Evolutionary conservation across 64 coral and sea anemone genomes (phyloP), one percentile per base, ranked within the genome.

Genomic region (Actinia equina): DNA sequence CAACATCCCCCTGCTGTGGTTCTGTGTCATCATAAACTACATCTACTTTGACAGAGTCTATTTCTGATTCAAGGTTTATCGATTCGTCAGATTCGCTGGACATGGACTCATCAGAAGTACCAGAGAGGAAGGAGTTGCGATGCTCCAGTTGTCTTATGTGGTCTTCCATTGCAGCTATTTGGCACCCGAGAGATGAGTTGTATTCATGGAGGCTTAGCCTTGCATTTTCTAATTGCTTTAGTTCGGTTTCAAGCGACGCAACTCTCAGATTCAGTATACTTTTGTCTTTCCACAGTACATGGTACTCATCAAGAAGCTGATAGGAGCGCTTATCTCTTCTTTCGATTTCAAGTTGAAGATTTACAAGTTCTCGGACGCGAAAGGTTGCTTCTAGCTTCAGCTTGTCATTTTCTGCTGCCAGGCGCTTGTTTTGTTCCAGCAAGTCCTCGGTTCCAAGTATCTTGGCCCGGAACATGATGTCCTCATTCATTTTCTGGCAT

Each of bases 241-340:
- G 69, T 10, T 74, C 69, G 11, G 69, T 23, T 74, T 74, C 69
- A 30, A 74, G 69, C 69, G 69, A 0, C 13, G 7, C 69, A 74
- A 74, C 27, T 26, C 25, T 26, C 25, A 74, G 9, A 15, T n/a
- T 26, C 69, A 74, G 3, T 25, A 6, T 13, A 74, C 22, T 81
- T 14, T 22, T 46, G 16, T 81, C 78, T 49, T 14, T 81, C 78
- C 78, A 81, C 16, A 81, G 16, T 23, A 49, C 49, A n/a, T 81
- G 78, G 78, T 81, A 81, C 43, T 81, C 78, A 81, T 81, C 78
- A 52, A 81, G 78, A 44, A 81, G 43, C 15, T 81, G 16, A 23
- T 30, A 81, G 78, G 78, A 81, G 16, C 78, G 49, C 2, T 3
- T 52, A 81, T 81, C 78, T 49, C 78, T 49, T 52, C 78, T 81